These are phyloP conservation scores for Chrysochloris asiatica DNA, from an alignment of 2,113 vertebrate genomes.

Conservation along the genomic window DNA sequence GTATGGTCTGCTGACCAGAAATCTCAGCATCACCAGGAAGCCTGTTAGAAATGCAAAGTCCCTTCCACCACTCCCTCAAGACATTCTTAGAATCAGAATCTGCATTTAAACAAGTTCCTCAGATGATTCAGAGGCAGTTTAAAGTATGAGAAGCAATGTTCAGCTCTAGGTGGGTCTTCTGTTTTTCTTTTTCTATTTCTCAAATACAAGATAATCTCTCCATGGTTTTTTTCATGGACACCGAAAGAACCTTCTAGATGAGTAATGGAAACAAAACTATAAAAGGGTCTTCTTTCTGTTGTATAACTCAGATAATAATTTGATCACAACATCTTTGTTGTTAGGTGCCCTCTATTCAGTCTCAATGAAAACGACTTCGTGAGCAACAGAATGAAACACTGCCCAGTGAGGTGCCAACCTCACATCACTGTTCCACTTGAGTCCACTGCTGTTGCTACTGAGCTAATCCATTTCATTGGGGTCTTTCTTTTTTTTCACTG, in stretches of 20 bases:
- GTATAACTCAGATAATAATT: background rate
- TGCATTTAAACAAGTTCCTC: background rate
- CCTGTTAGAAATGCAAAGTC: background rate
- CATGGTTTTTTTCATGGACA: background rate
- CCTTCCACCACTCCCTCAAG: rapidly evolving
- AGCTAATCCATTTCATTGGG: too few species aligned
- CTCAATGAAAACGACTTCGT: too few species aligned
- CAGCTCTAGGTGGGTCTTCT: background rate
- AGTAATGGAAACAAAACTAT: background rate
- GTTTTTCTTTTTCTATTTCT: background rate
- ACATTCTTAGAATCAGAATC: background rate
- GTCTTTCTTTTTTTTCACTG: too few species aligned
- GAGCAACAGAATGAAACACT: too few species aligned
- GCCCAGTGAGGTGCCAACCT: too few species aligned
- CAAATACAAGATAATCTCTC: background rate
- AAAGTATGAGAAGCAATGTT: background rate
- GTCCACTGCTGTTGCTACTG: too few species aligned
- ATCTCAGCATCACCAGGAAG: too few species aligned
- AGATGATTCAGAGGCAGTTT: background rate
- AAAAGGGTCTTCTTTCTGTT: background rate
- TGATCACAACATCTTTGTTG: background rate
- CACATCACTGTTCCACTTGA: too few species aligned
- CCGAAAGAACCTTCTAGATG: background rate
- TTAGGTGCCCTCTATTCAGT: too few species aligned
- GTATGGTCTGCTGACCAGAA: too few species aligned